Percentiles rank a stretch among this genome's conserved stretches.
Conservation (phyloP, 2,797 vertebrate genomes). For the Vireo griseus region DNA sequence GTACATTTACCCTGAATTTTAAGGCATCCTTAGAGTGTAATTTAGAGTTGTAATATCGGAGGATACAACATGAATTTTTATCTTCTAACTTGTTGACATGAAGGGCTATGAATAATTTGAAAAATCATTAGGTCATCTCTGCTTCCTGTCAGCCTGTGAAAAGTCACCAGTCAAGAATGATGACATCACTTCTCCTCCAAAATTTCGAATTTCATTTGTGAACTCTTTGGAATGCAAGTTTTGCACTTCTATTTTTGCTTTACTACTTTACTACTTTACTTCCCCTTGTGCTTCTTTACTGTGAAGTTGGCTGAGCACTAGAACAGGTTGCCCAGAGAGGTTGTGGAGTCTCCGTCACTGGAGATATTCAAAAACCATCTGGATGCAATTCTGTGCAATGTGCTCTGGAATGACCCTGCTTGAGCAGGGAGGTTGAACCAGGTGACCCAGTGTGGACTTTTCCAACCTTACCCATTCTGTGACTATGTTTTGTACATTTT, state of each 20-base stretch:
- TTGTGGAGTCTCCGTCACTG: not conserved
- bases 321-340: not conserved
- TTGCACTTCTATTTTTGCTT: not conserved
- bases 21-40: not conserved
- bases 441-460: not conserved
- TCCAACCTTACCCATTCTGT: not conserved
- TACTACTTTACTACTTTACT: not conserved
- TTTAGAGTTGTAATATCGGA: not conserved
- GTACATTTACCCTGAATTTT: not conserved
- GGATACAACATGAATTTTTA: not conserved
- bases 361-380: not conserved
- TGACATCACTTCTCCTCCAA: not conserved
- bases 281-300: not conserved
- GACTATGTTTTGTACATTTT: not conserved
- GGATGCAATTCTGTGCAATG: not conserved
- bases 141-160: conserved; percentile 4
- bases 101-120: not conserved
- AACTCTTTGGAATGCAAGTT: not conserved
- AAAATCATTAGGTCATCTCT: conserved; percentile 24
- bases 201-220: not conserved
- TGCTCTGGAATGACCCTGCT: not conserved
- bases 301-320: not conserved
- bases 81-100: not conserved
- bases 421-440: not conserved
- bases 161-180: not conserved